These are phyloP conservation scores for Taphrorychus bicolor DNA, from an alignment of 2,888 invertebrate species.

Conservation along the genomic window DNA sequence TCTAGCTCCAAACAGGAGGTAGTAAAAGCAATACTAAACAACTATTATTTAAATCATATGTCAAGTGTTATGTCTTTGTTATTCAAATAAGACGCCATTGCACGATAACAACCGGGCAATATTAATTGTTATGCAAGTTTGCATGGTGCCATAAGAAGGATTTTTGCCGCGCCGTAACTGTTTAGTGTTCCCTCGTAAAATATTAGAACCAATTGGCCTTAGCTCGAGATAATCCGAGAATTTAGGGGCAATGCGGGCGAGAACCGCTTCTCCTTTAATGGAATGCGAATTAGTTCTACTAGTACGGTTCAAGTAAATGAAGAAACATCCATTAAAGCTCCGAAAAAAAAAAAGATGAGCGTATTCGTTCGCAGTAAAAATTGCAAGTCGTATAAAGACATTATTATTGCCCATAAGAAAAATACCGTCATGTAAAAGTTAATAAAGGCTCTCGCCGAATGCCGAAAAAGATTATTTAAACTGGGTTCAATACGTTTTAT, in stretches of 20 bases:
- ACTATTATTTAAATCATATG: conserved; percentile 42
- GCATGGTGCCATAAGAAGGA: conserved; percentile 15
- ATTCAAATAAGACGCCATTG: conserved; percentile 43
- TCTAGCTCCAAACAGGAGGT: conserved; percentile 16
- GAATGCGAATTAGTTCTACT: neutral
- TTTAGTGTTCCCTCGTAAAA: conserved; percentile 6
- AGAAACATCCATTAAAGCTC: neutral
- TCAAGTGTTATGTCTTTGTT: conserved; percentile 51
- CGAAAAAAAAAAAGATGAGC: neutral
- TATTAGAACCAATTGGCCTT: conserved; percentile 7
- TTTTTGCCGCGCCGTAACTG: conserved; percentile 15
- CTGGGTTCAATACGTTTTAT: conserved; percentile 45
- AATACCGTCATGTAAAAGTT: conserved; percentile 37
- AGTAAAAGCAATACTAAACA: conserved; percentile 23
- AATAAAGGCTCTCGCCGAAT: conserved; percentile 38
- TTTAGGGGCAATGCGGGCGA: conserved; percentile 4
- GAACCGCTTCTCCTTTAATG: too few species aligned
- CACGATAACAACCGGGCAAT: conserved; percentile 32
- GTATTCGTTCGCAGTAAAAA: conserved; percentile 2
- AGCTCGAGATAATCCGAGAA: conserved; percentile 6
- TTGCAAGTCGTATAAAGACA: conserved; percentile 42
- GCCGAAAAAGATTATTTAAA: conserved; percentile 42
- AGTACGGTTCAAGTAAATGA: neutral
- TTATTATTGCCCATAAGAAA: conserved; percentile 44
- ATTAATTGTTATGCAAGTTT: conserved; percentile 35